Conservation (phyloP, 2,113 vertebrate species). For the Recurvirostra avosetta region DNA sequence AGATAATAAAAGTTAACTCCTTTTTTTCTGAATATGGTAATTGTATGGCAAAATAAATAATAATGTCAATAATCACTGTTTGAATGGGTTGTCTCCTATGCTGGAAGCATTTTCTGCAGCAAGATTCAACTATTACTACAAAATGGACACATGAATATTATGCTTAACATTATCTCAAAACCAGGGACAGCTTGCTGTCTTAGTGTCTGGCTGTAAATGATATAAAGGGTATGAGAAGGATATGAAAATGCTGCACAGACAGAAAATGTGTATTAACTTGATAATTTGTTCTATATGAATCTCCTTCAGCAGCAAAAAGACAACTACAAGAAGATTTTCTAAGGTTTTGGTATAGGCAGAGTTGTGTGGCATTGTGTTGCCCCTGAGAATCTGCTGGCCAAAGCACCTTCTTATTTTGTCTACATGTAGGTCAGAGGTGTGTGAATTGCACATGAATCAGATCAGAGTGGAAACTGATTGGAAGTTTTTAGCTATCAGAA, state of each 20-base stretch:
- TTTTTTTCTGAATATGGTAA: not conserved
- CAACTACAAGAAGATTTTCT: not conserved
- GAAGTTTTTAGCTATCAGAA: not conserved
- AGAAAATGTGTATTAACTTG: not conserved
- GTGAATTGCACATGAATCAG: not conserved
- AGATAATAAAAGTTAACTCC: not conserved
- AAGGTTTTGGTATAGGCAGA: not conserved
- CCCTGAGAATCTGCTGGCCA: not conserved
- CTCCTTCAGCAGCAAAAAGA: not conserved
- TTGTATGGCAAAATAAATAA: constrained; percentile 12
- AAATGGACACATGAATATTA: not conserved
- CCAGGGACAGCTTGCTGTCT: not conserved
- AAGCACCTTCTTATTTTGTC: not conserved
- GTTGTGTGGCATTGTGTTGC: not conserved
- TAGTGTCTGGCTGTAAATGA: not conserved
- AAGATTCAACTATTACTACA: not conserved
- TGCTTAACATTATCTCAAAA: not conserved
- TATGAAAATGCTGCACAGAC: not conserved
- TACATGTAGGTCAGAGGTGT: not conserved
- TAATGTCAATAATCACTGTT: not conserved
- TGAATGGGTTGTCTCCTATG: not conserved
- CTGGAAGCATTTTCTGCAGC: not conserved
- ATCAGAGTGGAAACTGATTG: not conserved
- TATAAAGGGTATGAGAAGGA: not conserved
- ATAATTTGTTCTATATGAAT: not conserved